These are phyloP conservation scores for Lumbricus terrestris DNA, from an alignment of 2,888 invertebrate species.

Conservation along the genomic window DNA sequence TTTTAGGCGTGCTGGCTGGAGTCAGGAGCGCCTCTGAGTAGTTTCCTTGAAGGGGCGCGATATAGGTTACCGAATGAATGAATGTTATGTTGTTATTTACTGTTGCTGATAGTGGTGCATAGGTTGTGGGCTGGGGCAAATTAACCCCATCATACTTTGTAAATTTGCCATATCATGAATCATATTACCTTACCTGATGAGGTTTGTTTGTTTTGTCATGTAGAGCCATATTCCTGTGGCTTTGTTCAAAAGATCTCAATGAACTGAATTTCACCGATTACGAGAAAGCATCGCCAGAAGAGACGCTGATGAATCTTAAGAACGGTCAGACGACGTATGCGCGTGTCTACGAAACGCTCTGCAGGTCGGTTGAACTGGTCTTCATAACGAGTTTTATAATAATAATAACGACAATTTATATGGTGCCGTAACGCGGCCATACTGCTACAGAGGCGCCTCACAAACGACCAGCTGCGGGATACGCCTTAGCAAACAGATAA, in stretches of 20 bases:
- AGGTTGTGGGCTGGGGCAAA: background rate
- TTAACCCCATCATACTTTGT: background rate
- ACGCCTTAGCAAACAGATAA: too few relatives aligned
- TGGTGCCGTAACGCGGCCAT: too few relatives aligned
- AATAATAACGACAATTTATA: too few relatives aligned
- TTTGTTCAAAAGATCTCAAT: slow-evolving; percentile 58
- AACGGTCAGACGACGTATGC: slow-evolving; percentile 58
- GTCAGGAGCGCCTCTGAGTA: too few relatives aligned
- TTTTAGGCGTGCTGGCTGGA: too few relatives aligned
- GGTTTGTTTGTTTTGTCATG: slow-evolving; percentile 17
- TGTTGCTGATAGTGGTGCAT: too few relatives aligned
- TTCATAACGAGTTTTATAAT: background rate
- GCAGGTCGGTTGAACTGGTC: slow-evolving; percentile 47
- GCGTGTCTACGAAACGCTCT: slow-evolving; percentile 59
- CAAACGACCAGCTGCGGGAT: too few relatives aligned
- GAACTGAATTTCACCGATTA: slow-evolving; percentile 56
- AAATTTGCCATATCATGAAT: background rate
- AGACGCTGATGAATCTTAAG: slow-evolving; percentile 58
- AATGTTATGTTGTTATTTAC: too few relatives aligned
- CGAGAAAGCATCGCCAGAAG: slow-evolving; percentile 57
- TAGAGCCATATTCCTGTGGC: slow-evolving; percentile 60
- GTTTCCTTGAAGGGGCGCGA: too few relatives aligned
- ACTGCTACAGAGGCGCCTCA: too few relatives aligned
- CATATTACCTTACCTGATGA: background rate
- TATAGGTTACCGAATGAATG: too few relatives aligned